A percentile compares a stretch with the other conserved stretches of the same genome.
Evolutionary conservation across 2,888 invertebrate species (phyloP).

Genomic region (Tigriopus californicus): DNA sequence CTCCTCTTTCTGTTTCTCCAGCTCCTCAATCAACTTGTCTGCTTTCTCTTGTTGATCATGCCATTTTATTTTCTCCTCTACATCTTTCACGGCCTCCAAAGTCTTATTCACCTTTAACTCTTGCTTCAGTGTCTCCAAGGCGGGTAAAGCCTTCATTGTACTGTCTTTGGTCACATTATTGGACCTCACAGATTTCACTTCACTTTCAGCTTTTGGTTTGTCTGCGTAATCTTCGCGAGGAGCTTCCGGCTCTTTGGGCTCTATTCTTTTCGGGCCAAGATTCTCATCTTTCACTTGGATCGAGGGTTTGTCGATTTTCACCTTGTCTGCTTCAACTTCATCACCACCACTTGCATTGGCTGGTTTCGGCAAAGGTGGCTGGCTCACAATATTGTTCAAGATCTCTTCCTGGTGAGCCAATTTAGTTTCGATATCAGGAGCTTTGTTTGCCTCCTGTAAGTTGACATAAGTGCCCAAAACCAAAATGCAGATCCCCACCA

Average conservation of each 20-base stretch:
- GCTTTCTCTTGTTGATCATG: background rate
- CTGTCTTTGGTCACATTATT: too few species aligned
- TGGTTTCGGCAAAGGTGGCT: background rate
- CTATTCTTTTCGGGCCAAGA: too few species aligned
- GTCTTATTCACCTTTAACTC: too few species aligned
- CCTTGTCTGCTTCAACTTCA: background rate
- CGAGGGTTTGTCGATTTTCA: background rate
- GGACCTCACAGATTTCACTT: too few species aligned
- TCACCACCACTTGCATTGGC: background rate
- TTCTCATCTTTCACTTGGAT: background rate
- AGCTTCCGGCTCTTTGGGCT: too few species aligned
- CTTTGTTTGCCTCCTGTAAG: slow-evolving; percentile 47
- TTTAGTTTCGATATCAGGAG: background rate
- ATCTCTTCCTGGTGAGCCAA: background rate
- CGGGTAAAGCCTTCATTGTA: too few species aligned
- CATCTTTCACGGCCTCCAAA: background rate
- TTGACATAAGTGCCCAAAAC: slow-evolving; percentile 79
- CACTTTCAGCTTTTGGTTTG: too few species aligned
- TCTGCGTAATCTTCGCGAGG: too few species aligned
- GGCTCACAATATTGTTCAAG: background rate
- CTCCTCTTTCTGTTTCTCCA: slow-evolving; percentile 6
- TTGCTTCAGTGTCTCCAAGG: too few species aligned
- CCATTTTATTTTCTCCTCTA: background rate
- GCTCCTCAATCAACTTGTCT: background rate
- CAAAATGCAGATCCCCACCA: slow-evolving; percentile 67